A percentile compares a stretch with the other conserved stretches of the same genome.
These are phyloP conservation scores for Furcifer pardalis DNA, from an alignment of 2,797 vertebrate species.

Conservation along the genomic window DNA sequence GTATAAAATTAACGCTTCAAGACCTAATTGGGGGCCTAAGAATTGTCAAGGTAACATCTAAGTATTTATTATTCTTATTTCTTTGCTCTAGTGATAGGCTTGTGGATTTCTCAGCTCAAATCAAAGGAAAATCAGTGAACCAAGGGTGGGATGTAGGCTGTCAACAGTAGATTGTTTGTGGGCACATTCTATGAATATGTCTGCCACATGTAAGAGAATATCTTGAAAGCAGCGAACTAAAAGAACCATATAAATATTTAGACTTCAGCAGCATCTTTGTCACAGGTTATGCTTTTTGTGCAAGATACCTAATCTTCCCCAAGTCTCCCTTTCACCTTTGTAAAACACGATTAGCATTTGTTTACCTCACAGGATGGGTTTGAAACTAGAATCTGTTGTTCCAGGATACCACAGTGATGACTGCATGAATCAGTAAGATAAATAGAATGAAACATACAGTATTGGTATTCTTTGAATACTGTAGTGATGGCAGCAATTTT, in stretches of 20 bases:
- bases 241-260: neutral
- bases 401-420: neutral
- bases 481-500: constrained; percentile 2
- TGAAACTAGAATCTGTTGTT: constrained; percentile 13
- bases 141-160: neutral
- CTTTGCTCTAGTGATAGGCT: neutral
- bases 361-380: neutral
- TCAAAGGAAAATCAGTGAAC: neutral
- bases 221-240: neutral
- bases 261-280: neutral
- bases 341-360: constrained; percentile 13
- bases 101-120: neutral
- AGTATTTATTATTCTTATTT: too few relatives aligned
- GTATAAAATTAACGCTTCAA: too few relatives aligned
- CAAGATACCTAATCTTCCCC: constrained; percentile 13
- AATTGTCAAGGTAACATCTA: too few relatives aligned
- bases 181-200: neutral
- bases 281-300: constrained; percentile 24
- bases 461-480: constrained; percentile 1
- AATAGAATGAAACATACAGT: constrained; percentile 19
- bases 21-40: too few relatives aligned
- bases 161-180: neutral
- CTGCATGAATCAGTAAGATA: neutral
- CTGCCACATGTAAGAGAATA: neutral
- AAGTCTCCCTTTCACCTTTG: neutral